Conservation (phyloP, 1,140 invertebrate genomes). For the Monomorium pharaonis region DNA sequence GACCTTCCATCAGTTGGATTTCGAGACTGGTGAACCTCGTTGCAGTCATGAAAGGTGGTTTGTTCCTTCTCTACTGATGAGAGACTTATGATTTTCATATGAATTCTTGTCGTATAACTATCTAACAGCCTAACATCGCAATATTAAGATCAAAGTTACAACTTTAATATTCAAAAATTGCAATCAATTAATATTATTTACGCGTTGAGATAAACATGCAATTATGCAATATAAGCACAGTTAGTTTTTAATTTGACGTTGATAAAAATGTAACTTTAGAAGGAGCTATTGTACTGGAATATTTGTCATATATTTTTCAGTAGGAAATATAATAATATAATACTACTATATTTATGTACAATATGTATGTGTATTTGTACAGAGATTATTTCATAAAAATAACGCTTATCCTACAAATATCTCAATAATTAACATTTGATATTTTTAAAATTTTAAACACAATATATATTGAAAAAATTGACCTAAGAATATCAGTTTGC, state of each 20-base stretch:
- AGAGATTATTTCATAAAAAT: neutral
- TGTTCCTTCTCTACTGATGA: neutral
- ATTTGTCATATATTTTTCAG: neutral
- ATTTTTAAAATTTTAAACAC: neutral
- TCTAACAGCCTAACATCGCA: neutral
- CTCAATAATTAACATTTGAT: neutral
- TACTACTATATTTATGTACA: neutral
- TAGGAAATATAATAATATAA: neutral
- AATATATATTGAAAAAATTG: neutral
- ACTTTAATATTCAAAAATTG: neutral
- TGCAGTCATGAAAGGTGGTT: neutral
- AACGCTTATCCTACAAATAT: neutral
- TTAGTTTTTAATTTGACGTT: neutral
- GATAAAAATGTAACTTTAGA: neutral
- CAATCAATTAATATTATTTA: neutral
- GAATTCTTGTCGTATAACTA: neutral
- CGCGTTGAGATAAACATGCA: neutral
- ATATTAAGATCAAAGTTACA: neutral
- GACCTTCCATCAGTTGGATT: conserved; percentile 49
- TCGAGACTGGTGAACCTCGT: neutral
- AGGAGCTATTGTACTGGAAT: too few species aligned
- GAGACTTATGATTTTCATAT: neutral
- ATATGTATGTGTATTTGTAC: neutral
- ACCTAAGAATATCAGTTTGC: conserved; percentile 17
- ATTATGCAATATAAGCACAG: neutral